Evolutionary conservation across 1,140 invertebrate genomes (phyloP), one percentile per base, ranked within the genome.

Genomic region (Drosophila ironensis): DNA sequence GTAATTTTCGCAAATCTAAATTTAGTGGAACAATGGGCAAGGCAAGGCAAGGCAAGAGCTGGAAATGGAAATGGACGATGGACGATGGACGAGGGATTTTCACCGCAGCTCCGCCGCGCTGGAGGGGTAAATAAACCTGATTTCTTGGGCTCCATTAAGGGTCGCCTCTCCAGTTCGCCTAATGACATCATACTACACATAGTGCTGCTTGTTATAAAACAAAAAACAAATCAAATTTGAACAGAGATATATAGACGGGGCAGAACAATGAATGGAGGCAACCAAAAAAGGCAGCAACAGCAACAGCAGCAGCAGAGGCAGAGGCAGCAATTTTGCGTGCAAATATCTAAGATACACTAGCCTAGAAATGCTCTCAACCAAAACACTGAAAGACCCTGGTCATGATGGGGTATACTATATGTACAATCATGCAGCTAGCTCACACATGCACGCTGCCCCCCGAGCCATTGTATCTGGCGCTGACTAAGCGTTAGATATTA

Each of bases 321-420:
- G 68, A n/a, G n/a, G 28, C 56, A 71, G 77, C 80, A 80, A 86
- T 88, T 88, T 88, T 87, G 87, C 87, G 87, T 88, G 87, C 87
- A 88, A 88, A 88, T 88, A 88, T 88, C 87, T 88, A 84, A 88
- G 87, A 88, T 88, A 88, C 78, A 88, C 87, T 88, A 88, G 87
- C 87, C 87, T 69, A 88, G 77, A 84, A 88, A 88, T 64, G 81
- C 87, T 87, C 67, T 88, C 87, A 88, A 88, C 81, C 87, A 76
- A 84, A 88, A 88, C 87, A 88, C 45, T 25, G 47, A 76, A 88
- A 88, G 87, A 88, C 87, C 87, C 87, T 88, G 87, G 64, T 71
- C 67, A 71, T 71, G 66, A 69, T 57, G 67, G 44, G 53, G 66
- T 70, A 12, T 17, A 35, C 40, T 41, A 46, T 52, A 64, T 35